Evolutionary conservation across 2,888 invertebrate species (phyloP), one percentile per base, ranked within the genome.

Genomic region (Acrobasis repandana): DNA sequence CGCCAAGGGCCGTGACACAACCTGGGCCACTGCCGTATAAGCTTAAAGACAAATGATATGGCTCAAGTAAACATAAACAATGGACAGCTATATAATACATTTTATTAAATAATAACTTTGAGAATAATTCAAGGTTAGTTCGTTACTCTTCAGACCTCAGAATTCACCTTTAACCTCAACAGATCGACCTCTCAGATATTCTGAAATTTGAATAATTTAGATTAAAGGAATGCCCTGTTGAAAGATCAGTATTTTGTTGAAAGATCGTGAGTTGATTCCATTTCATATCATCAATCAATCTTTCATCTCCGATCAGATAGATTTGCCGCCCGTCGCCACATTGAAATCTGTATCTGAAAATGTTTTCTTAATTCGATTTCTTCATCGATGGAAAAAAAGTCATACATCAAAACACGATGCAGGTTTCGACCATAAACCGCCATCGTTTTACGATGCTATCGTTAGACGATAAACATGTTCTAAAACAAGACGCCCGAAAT

Each of bases 391-490:
- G 28, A 20, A 50, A 28, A 28, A 28, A 28, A 28, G 1, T 28
- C n/a, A 28, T 20, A 50, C 5, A 20, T 50, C 28, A 76, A 77
- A 83, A 83, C 78, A 83, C n/a, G 43, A 34, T 14, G 46, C 56
- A 28, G 71, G 73, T 71, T 75, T 75, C 72, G 71, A 75, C 76
- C 70, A 73, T 83, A 80, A 82, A 80, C 82, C 73, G 76, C 73
- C 73, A 77, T 74, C 68, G 75, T 74, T 90, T 90, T 85, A 88
- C 85, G 86, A 83, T 73, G 52, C 76, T 79, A 80, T 79, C 72
- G 77, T 80, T 80, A 79, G 81, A 79, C 83, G 81, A 88, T 88
- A 88, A 88, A 88, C 87, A 88, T 79, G 79, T 79, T 82, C 71
- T 80, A 79, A 80, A 85, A 78, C 82, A 82, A 77, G 78, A 79